Evolutionary conservation across 2,888 invertebrate species (phyloP), one percentile per base, ranked within the genome.

Genomic region (Ametastegia equiseti): DNA sequence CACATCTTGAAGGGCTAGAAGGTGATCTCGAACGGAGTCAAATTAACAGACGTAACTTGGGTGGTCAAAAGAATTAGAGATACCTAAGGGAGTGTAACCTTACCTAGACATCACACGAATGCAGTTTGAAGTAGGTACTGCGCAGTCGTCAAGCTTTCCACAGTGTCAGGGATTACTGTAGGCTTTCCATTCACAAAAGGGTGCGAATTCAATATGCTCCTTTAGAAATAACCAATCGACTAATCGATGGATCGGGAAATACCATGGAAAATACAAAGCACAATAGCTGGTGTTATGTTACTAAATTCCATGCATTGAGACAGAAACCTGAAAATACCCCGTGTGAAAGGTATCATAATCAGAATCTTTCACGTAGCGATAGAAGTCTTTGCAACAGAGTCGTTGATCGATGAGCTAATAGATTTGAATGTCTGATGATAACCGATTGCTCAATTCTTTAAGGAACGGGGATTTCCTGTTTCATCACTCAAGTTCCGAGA

Each of bases 41-140:
- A 67, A 39, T 67, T 19, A 67, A 60, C 60, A 39, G 19, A 39
- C 65, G 36, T 67, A 39, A 67, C 65, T 67, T 67, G 65, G 65
- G 65, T 67, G 65, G 65, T 23, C 65, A 39, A 36, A 15, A 0
- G 39, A 67, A 67, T 39, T 19, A 11, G 65, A 67, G 65, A 67
- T 36, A 39, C 36, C 13, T 23, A 39, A 67, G 39, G 65, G 65
- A 5, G 63, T 63, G 63, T 63, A 63, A 63, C 33, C 30, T 63
- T 63, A 63, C 63, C 33, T 33, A 63, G 63, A 63, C 63, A 13
- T 33, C 15, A 33, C 33, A 33, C 7, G 7, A 9, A 6, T 30
- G 33, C 63, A 15, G 33, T n/a, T n/a, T n/a, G n/a, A n/a, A n/a
- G n/a, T n/a, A 63, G 33, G 63, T 63, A 33, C 30, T n/a, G 33